Percentiles rank a stretch among this genome's conserved stretches.
Evolutionary conservation across 2,888 invertebrate species (phyloP).

Genomic region (Machimus rusticus): DNA sequence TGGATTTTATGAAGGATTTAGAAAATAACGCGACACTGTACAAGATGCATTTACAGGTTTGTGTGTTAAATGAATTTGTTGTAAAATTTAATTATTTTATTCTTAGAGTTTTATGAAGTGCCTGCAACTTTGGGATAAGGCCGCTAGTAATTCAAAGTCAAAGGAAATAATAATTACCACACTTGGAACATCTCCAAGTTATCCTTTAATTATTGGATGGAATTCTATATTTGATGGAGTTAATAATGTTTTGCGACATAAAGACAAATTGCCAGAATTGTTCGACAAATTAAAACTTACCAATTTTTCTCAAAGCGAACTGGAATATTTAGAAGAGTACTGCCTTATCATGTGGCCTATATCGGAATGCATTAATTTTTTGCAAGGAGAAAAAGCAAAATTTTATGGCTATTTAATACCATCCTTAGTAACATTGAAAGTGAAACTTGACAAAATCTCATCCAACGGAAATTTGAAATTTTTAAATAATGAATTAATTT

Average conservation of each 20-base stretch:
- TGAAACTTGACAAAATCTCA: slow-evolving; percentile 33
- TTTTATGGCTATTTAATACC: slow-evolving; percentile 47
- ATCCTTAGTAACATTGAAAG: slow-evolving; percentile 44
- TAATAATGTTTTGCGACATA: slow-evolving; percentile 39
- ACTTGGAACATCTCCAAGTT: slow-evolving; percentile 41
- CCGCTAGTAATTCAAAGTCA: slow-evolving; percentile 40
- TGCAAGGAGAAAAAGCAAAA: slow-evolving; percentile 34
- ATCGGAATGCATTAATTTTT: slow-evolving; percentile 44
- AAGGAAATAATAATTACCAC: slow-evolving; percentile 40
- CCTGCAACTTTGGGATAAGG: slow-evolving; percentile 44
- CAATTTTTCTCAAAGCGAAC: slow-evolving; percentile 31
- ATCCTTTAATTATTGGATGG: slow-evolving; percentile 46
- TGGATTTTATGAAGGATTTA: neutral
- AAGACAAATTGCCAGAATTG: slow-evolving; percentile 40
- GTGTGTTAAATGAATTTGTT: neutral
- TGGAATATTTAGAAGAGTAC: slow-evolving; percentile 46
- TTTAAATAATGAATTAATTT: slow-evolving; percentile 8
- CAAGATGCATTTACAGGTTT: neutral
- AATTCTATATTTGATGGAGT: slow-evolving; percentile 46
- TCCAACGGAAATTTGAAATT: neutral
- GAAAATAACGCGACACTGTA: neutral
- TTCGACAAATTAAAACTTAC: slow-evolving; percentile 14
- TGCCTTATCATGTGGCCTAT: slow-evolving; percentile 42
- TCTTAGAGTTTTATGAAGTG: slow-evolving; percentile 35
- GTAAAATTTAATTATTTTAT: neutral